Conservation (phyloP, 1,140 invertebrate species). For the Frieseomelitta varia region DNA sequence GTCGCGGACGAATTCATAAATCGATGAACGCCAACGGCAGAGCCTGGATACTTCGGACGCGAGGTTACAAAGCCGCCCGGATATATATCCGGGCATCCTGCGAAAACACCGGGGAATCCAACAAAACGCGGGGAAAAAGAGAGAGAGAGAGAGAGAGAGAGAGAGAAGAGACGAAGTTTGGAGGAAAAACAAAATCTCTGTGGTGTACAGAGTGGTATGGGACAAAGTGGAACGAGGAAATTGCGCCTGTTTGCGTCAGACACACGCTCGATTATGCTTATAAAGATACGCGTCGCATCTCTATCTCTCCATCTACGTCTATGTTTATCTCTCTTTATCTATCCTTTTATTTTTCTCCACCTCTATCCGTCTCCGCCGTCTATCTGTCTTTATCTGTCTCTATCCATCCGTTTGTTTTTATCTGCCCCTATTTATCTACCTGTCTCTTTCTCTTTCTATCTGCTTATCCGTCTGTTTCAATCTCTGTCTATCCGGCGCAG, state of each 20-base stretch:
- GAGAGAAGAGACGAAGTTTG: not conserved
- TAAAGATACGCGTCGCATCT: not conserved
- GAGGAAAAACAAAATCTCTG: not conserved
- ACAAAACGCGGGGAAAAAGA: not conserved
- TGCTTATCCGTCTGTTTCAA: too few relatives aligned
- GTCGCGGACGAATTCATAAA: constrained; percentile 41
- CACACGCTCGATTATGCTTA: constrained; percentile 25
- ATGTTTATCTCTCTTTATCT: too few relatives aligned
- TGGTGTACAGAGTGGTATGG: not conserved
- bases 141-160: too few relatives aligned
- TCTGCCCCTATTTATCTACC: too few relatives aligned
- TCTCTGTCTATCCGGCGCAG: too few relatives aligned
- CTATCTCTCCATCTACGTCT: too few relatives aligned
- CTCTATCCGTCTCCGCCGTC: too few relatives aligned
- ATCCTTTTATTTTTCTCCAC: too few relatives aligned
- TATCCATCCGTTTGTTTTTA: too few relatives aligned
- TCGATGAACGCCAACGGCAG: constrained; percentile 36
- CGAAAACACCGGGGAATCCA: not conserved
- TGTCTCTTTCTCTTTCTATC: too few relatives aligned
- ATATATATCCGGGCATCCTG: not conserved
- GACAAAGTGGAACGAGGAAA: constrained; percentile 21
- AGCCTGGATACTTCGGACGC: constrained; percentile 19
- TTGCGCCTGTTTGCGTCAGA: not conserved
- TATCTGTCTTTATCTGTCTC: too few relatives aligned
- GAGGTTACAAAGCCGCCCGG: constrained; percentile 12